A percentile compares a stretch with the other conserved stretches of the same genome.
These are phyloP conservation scores for Megaleporinus macrocephalus DNA, from an alignment of 2,113 vertebrate species.

Conservation along the genomic window DNA sequence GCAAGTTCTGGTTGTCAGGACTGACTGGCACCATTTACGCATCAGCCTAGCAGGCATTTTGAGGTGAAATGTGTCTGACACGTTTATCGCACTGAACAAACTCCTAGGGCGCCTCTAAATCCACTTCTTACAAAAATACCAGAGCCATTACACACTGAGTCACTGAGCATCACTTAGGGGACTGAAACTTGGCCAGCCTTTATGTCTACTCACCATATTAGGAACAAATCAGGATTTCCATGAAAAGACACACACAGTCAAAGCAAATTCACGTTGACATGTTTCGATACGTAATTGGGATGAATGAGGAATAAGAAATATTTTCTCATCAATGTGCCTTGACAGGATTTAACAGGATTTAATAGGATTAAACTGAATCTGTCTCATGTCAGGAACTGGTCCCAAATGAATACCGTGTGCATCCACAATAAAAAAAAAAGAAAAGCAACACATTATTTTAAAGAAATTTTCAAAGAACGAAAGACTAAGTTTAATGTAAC, in stretches of 20 bases:
- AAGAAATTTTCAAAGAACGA: no score
- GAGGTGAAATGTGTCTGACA: constrained; percentile 34
- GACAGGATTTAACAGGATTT: constrained; percentile 9
- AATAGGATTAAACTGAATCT: constrained; percentile 14
- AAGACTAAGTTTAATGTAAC: no score
- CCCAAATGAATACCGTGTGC: neutral
- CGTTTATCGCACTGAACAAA: constrained; percentile 41
- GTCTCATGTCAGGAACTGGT: neutral
- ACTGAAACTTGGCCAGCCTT: neutral
- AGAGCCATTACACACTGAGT: neutral
- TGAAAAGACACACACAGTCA: neutral
- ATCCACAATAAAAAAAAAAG: neutral
- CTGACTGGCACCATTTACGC: constrained; percentile 29
- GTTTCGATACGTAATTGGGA: constrained; percentile 19
- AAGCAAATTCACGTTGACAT: constrained; percentile 13
- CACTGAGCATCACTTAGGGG: neutral
- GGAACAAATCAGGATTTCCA: constrained; percentile 8
- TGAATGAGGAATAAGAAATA: constrained; percentile 9
- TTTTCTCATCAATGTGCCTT: neutral
- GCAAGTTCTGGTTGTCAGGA: constrained; percentile 35
- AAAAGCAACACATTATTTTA: neutral
- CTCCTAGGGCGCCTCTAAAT: constrained; percentile 21
- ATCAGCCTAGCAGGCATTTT: constrained; percentile 27
- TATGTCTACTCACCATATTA: neutral
- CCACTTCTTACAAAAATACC: constrained; percentile 26